A percentile compares a stretch with the other conserved stretches of the same genome.
Conservation (phyloP, 2,888 invertebrate species). For the Leucania comma region DNA sequence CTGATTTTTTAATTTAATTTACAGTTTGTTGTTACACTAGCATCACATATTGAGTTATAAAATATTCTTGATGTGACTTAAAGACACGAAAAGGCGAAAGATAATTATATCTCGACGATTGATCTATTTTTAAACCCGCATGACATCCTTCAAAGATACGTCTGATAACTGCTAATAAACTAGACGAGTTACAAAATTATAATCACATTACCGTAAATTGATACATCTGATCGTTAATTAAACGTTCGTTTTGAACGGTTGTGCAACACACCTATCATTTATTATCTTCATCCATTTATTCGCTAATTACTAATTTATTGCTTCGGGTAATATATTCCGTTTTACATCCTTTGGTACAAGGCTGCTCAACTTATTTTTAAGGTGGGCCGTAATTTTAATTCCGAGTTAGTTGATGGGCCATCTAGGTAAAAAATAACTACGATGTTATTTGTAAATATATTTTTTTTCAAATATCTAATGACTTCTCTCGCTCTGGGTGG, state of each 20-base stretch:
- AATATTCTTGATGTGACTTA: not conserved
- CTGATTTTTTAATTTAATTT: not conserved
- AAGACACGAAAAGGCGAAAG: not conserved
- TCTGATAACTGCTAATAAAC: not conserved
- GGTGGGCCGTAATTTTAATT: not conserved
- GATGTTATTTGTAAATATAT: not conserved
- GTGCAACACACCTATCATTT: conserved; percentile 33
- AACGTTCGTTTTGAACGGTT: conserved; percentile 36
- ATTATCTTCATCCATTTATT: conserved; percentile 5
- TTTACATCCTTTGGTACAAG: not conserved
- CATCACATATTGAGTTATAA: not conserved
- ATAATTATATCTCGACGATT: not conserved
- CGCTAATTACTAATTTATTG: conserved; percentile 23
- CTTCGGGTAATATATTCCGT: conserved; percentile 5
- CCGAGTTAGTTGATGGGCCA: not conserved
- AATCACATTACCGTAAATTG: conserved; percentile 34
- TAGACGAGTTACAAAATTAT: conserved; percentile 25
- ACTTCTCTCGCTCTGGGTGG: too few species aligned
- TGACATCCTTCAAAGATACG: not conserved
- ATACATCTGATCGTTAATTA: conserved; percentile 42
- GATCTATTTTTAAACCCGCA: not conserved
- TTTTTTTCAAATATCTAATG: not conserved
- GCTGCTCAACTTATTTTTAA: not conserved
- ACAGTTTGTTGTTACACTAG: not conserved
- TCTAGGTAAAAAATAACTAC: not conserved